A percentile compares a stretch with the other conserved stretches of the same genome.
Conservation (phyloP, 1,140 invertebrate genomes). For the Scaptodrosophila lebanonensis region DNA sequence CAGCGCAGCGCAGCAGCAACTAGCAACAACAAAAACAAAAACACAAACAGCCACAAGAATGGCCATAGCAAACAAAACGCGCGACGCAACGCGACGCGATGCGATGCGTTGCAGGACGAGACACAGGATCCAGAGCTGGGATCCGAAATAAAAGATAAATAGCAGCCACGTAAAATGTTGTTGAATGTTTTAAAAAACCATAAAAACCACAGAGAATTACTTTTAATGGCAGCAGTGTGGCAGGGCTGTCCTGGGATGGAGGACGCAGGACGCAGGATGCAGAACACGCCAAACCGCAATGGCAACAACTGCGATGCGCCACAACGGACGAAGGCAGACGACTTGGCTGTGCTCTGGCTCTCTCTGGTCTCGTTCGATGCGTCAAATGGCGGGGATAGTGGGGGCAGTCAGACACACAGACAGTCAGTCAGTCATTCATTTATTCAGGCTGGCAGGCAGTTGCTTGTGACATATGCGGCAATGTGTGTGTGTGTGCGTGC, state of each 20-base stretch:
- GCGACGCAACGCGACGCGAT: slow-evolving; percentile 31
- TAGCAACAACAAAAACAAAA: slow-evolving; percentile 8
- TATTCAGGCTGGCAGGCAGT: neutral
- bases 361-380: too few relatives aligned
- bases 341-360: too few relatives aligned
- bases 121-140: slow-evolving; percentile 32
- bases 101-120: too few relatives aligned
- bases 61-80: slow-evolving; percentile 30
- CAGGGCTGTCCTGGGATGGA: too few relatives aligned
- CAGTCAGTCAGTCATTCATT: slow-evolving; percentile 10
- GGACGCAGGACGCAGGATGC: too few relatives aligned
- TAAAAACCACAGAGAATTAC: slow-evolving; percentile 75
- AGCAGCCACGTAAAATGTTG: slow-evolving; percentile 74
- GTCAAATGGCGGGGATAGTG: too few relatives aligned
- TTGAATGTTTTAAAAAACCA: slow-evolving; percentile 76
- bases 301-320: slow-evolving; percentile 51
- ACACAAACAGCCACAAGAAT: too few relatives aligned
- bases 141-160: slow-evolving; percentile 69
- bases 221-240: slow-evolving; percentile 66
- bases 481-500: slow-evolving; percentile 20
- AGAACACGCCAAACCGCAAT: slow-evolving; percentile 44
- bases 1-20: slow-evolving; percentile 27
- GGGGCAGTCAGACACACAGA: slow-evolving; percentile 22
- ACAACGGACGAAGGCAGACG: too few relatives aligned
- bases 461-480: slow-evolving; percentile 30